phyloP scores from a whole-genome alignment of 2,113 vertebrate species.

The Haplochromis burtoni region DNA sequence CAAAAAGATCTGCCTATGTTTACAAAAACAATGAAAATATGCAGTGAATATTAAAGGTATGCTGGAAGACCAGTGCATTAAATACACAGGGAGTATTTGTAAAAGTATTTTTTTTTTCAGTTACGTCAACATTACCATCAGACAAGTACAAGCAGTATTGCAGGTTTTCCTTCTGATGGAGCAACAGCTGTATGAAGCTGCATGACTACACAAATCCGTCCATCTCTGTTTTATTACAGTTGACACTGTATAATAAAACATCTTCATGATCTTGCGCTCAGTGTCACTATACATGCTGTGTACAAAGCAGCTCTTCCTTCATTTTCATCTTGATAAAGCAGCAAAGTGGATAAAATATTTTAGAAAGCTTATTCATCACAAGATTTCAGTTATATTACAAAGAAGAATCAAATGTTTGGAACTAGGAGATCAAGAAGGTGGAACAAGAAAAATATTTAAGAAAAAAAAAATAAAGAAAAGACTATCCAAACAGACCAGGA shows the following conservation, averaged over 20 bases:
- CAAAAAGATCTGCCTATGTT: neutral
- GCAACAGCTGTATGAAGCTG: neutral
- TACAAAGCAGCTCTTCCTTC: neutral
- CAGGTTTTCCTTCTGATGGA: neutral
- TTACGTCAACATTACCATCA: neutral
- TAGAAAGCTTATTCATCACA: neutral
- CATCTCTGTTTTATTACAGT: neutral
- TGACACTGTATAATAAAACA: constrained; percentile 4
- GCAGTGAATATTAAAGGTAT: neutral
- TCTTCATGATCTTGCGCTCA: neutral
- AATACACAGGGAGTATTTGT: neutral
- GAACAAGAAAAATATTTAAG: neutral
- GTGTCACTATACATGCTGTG: neutral
- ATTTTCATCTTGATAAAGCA: constrained; percentile 7
- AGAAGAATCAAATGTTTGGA: neutral
- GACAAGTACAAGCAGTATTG: neutral
- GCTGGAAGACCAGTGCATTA: neutral
- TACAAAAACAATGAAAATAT: neutral
- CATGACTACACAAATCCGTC: neutral
- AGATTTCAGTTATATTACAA: neutral
- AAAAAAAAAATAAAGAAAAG: neutral
- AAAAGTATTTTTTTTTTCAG: neutral
- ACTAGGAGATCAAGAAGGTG: neutral
- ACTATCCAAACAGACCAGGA: neutral
- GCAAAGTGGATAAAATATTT: neutral